phyloP scores from a whole-genome alignment of 2,888 invertebrate genomes.

The Gandaritis pyraliata region DNA sequence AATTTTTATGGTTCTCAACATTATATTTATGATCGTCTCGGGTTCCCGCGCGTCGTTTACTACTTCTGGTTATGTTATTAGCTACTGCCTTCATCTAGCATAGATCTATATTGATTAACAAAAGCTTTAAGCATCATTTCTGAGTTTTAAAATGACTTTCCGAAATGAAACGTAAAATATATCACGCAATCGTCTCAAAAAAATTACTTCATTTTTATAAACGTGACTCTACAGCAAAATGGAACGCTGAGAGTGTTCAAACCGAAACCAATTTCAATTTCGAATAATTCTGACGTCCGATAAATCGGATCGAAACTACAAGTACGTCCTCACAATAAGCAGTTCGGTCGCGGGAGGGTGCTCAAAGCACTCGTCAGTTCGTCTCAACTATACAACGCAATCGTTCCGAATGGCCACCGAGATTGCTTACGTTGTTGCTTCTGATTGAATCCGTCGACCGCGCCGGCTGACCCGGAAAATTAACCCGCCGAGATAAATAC shows the following conservation, averaged over 20 bases:
- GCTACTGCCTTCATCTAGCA: constrained; percentile 40
- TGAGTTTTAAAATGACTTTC: too few relatives aligned
- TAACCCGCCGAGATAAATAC: constrained; percentile 71
- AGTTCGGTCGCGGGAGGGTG: constrained; percentile 64
- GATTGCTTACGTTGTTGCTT: constrained; percentile 79
- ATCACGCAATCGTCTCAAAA: too few relatives aligned
- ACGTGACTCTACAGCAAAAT: too few relatives aligned
- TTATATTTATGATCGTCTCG: constrained; percentile 54
- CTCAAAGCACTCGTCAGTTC: constrained; percentile 67
- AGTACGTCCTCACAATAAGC: constrained; percentile 42
- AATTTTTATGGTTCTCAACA: constrained; percentile 52
- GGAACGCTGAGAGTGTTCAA: too few relatives aligned
- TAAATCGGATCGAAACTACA: constrained; percentile 24
- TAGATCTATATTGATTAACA: too few relatives aligned
- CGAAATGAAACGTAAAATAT: too few relatives aligned
- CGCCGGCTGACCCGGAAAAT: constrained; percentile 66
- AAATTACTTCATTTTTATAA: too few relatives aligned
- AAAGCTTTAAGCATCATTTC: too few relatives aligned
- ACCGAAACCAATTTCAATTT: constrained; percentile 25
- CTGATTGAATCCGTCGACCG: constrained; percentile 75
- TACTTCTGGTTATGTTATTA: constrained; percentile 40
- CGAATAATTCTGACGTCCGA: constrained; percentile 21
- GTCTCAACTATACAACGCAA: constrained; percentile 63
- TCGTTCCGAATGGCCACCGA: constrained; percentile 65
- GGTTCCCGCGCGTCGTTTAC: constrained; percentile 49